A percentile compares a stretch with the other conserved stretches of the same genome.
phyloP scores from a whole-genome alignment of 2,888 invertebrate species.

The Nomada hirtipes region DNA sequence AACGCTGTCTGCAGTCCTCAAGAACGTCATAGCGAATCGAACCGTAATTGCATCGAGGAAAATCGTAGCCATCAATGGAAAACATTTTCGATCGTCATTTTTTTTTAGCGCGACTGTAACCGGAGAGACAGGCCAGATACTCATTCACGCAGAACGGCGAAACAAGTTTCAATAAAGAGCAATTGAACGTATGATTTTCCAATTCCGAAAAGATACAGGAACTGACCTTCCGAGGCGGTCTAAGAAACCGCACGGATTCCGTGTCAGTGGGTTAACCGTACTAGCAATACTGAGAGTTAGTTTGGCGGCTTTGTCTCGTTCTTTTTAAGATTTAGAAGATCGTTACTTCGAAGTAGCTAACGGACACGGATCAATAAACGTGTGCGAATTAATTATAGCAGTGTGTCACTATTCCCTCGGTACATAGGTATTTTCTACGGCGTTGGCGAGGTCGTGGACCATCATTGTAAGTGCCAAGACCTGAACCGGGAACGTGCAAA shows the following conservation, averaged over 20 bases:
- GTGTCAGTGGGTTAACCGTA: conserved; percentile 56
- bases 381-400: background rate
- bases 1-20: background rate
- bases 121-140: background rate
- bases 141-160: conserved; percentile 28
- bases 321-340: background rate
- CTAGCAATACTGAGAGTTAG: background rate
- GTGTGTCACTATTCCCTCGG: background rate
- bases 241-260: conserved; percentile 31
- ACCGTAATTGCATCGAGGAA: background rate
- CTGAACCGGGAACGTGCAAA: conserved; percentile 6
- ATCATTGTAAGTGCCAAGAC: background rate
- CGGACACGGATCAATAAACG: background rate
- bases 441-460: background rate
- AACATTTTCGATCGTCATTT: background rate
- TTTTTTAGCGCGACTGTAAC: background rate
- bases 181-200: conserved; percentile 13
- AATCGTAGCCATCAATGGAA: background rate
- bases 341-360: too few species aligned
- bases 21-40: background rate
- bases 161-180: conserved; percentile 1
- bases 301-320: background rate
- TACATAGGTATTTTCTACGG: too few species aligned
- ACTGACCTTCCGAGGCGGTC: conserved; percentile 18
- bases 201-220: conserved; percentile 28